Evolutionary conservation across 2,888 invertebrate genomes (phyloP).

Genomic region (Nephrotoma appendiculata): DNA sequence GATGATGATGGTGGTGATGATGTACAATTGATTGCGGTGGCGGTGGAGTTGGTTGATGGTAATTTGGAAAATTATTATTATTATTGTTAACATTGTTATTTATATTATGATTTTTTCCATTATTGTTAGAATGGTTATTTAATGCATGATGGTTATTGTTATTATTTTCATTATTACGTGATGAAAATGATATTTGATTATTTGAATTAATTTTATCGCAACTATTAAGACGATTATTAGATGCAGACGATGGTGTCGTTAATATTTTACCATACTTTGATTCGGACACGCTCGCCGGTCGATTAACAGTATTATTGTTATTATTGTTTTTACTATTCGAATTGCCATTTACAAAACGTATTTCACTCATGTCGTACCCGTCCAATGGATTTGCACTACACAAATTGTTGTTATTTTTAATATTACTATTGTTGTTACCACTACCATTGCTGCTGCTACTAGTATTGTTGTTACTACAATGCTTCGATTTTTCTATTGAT

Average conservation of each 20-base stretch:
- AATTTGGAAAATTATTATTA: background rate
- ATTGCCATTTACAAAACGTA: background rate
- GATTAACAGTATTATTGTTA: background rate
- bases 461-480: background rate
- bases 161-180: slow-evolving; percentile 4
- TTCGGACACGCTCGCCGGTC: background rate
- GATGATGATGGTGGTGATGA: background rate
- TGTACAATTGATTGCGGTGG: background rate
- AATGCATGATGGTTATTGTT: background rate
- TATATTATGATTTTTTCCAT: background rate
- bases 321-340: background rate
- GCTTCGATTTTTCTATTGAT: background rate
- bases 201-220: slow-evolving; percentile 7
- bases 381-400: slow-evolving; percentile 12
- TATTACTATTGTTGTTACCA: slow-evolving; percentile 4
- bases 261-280: slow-evolving; percentile 1
- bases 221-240: background rate
- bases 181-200: slow-evolving; percentile 5
- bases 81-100: background rate
- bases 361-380: background rate
- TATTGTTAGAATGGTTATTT: background rate
- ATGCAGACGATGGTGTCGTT: background rate
- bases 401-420: slow-evolving; percentile 10
- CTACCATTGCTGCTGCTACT: slow-evolving; percentile 14
- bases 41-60: background rate